Conservation (phyloP, 2,888 invertebrate genomes). For the Cantharis flavilabris region DNA sequence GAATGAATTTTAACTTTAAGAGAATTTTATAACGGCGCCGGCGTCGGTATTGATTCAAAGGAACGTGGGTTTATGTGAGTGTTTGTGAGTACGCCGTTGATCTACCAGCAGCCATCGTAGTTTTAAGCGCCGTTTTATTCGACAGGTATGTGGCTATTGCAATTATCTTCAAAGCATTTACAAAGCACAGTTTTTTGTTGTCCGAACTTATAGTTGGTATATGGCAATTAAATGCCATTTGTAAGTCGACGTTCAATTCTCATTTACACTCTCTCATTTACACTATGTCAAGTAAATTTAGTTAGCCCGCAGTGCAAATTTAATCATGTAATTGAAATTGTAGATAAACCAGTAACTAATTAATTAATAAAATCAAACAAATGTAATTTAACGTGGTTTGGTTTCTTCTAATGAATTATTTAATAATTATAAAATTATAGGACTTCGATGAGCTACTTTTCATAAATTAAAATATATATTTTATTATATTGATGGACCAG, state of each 20-base stretch:
- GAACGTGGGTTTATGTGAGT: conserved; percentile 50
- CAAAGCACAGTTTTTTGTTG: background rate
- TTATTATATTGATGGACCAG: background rate
- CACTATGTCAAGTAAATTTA: background rate
- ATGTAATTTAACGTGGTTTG: background rate
- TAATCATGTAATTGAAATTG: background rate
- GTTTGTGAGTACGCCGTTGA: conserved; percentile 38
- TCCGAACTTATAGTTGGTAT: background rate
- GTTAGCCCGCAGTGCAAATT: background rate
- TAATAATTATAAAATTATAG: background rate
- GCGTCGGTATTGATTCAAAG: conserved; percentile 53
- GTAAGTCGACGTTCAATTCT: background rate
- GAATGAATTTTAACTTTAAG: background rate
- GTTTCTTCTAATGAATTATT: background rate
- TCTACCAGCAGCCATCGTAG: conserved; percentile 41
- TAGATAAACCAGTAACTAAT: background rate
- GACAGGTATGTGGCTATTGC: conserved; percentile 45
- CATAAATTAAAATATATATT: background rate
- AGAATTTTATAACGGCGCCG: conserved; percentile 38
- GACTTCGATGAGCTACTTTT: background rate
- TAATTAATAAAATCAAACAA: background rate
- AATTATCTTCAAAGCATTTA: background rate
- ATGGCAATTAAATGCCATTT: background rate
- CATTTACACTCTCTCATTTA: background rate
- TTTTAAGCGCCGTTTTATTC: conserved; percentile 44